Conservation (phyloP, 2,888 invertebrate species). For the Prosopocoilus inquinatus region DNA sequence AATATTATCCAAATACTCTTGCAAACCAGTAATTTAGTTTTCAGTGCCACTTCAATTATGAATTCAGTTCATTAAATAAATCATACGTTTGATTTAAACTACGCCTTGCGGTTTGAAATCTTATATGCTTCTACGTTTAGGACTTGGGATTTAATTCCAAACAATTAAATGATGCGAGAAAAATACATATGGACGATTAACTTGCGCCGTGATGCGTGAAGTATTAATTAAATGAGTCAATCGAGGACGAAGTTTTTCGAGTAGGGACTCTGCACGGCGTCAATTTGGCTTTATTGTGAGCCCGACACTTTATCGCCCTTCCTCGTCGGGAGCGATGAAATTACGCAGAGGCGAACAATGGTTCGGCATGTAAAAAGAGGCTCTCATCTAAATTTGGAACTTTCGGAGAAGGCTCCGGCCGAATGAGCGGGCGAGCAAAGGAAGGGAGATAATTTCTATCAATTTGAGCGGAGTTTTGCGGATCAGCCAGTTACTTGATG, state of each 20-base stretch:
- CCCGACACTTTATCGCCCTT: constrained; percentile 1
- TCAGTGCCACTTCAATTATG: no score
- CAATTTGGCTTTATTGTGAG: constrained; percentile 5
- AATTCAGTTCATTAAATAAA: no score
- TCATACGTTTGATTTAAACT: no score
- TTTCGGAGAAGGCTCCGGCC: constrained; percentile 15
- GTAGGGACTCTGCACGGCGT: background rate
- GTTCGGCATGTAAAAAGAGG: constrained; percentile 19
- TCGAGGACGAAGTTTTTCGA: background rate
- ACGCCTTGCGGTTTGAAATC: no score
- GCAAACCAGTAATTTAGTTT: no score
- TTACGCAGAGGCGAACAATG: constrained; percentile 16
- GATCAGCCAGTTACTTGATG: constrained; percentile 26
- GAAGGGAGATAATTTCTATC: constrained; percentile 33
- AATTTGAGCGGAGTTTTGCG: constrained; percentile 22
- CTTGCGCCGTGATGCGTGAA: background rate
- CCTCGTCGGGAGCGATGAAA: background rate
- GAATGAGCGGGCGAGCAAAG: constrained; percentile 6
- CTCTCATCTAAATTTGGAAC: constrained; percentile 24
- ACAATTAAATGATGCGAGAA: no score
- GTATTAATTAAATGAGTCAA: constrained; percentile 1
- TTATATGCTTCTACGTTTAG: no score
- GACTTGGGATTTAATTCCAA: no score
- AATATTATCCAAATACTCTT: no score
- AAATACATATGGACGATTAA: no score